phyloP scores from a whole-genome alignment of 2,113 vertebrate species.

The Okapia johnstoni region DNA sequence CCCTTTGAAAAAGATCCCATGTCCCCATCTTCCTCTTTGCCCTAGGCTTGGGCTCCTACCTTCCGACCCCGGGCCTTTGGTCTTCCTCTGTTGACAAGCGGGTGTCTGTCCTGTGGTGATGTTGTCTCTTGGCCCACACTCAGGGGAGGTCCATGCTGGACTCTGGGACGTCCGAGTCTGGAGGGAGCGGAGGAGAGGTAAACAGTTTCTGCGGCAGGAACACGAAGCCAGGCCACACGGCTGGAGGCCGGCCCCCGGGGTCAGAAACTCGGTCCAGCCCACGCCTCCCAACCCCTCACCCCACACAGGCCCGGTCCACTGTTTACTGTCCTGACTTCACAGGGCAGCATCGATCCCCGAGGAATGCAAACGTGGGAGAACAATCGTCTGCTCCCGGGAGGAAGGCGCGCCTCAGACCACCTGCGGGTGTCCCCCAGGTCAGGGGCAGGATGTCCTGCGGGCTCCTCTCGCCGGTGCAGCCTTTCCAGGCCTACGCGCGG shows the following conservation, averaged over 20 bases:
- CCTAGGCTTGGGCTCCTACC: background rate
- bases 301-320: rapidly evolving
- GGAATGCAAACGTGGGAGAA: background rate
- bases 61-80: background rate
- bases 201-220: background rate
- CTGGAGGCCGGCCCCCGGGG: background rate
- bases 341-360: background rate
- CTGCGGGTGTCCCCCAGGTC: background rate
- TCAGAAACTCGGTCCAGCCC: background rate
- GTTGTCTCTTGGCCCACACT: background rate
- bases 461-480: background rate
- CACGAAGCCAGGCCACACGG: background rate
- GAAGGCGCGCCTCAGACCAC: slow-evolving; percentile 23
- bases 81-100: background rate
- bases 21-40: background rate
- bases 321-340: slow-evolving; percentile 47
- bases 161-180: background rate
- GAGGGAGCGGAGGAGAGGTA: background rate
- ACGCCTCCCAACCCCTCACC: background rate
- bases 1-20: background rate
- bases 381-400: background rate
- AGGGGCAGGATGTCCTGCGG: background rate
- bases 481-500: rapidly evolving
- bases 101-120: background rate
- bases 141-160: background rate